Base-by-base conservation (phyloP, 1,140 invertebrate genomes). In the Camponotus vicinus region DNA sequence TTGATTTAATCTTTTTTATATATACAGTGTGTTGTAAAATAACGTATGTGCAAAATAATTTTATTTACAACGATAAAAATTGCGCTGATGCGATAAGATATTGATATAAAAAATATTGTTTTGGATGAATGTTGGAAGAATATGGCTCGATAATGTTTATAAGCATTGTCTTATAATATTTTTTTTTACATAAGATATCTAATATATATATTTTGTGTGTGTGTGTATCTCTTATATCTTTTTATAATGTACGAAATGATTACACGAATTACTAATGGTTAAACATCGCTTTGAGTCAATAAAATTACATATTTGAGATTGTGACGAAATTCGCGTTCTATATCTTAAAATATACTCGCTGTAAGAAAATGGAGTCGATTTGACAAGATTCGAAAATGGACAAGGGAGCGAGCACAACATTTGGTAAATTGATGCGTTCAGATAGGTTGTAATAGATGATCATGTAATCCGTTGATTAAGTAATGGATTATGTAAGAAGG, bases 401-500 rank as follows among this genome's bases (percentile, higher is more conserved):
- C 21, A 55, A 37, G 37, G 15, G 15, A 42, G 32, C 42, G n/a
- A n/a, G n/a, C 34, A 21, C 21, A 67, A 73, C 79, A 73, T 27
- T 34, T 34, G 3, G 67, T 21, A 27, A 45, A 82, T 59, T 73
- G 37, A 59, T 59, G 67, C 67, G 34, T 55, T 82, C 57, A 71
- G 21, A 34, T 70, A 9, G 66, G 61, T 71, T 15, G 21, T 61
- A 55, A 82, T 18, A 82, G 61, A 71, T 45, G 67, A 61, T 82
- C 55, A 52, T 1, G 52, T 59, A 52, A 73, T 73, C 59, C 37
- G 18, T 18, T 73, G 67, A 71, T 73, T 59, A 73, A 61, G 67
- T 61, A 45, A 59, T 32, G 27, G 27, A 27, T 27, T 27, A 27
- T 27, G 27, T 27, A 27, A 27, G 27, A 27, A n/a, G 27, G 7